Base-by-base conservation (phyloP, 2,888 invertebrate genomes). In the Meloe dianella region DNA sequence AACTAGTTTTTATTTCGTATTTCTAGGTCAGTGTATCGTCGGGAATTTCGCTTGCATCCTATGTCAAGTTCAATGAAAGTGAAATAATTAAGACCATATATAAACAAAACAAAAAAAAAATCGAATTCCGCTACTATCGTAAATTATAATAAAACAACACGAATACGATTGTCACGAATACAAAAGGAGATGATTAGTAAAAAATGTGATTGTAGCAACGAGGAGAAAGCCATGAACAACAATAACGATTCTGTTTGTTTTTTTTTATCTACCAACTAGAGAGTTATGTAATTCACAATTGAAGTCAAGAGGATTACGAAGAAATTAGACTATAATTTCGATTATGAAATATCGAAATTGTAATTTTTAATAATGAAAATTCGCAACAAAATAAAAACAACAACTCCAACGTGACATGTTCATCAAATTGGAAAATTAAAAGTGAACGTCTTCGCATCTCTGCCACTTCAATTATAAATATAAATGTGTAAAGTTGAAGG, bases 191-290 rank as follows among this genome's bases (percentile, higher is more conserved):
- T 8, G 41, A 17, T 41, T 41, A 41, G n/a, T n/a, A 41, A 41
- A 17, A 41, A 7, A 1, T 41, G n/a, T 17, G 41, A 41, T 41
- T 41, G 41, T 41, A 41, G 41, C 41, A 41, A 41, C 8, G 41
- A 41, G n/a, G 41, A 41, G 41, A 41, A 41, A 41, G 41, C 41
- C 41, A 41, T n/a, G n/a, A 38, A 41, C 41, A 41, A 41, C 41
- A 41, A 41, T 17, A 41, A n/a, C 1, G 17, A 41, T 41, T 41
- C 6, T 38, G n/a, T n/a, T 38, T 3, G 3, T 38, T 38, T 4
- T 41, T 41, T n/a, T 17, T 41, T 7, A 4, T 35, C 35, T 35
- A 3, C 35, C 12, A 30, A 35, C 12, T 35, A 10, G 4, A n/a
- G 41, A n/a, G 17, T 41, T 41, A n/a, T 41, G 41, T 8, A 41